These are phyloP conservation scores for Malurus elegans DNA, from an alignment of 2,113 vertebrate species.

Conservation along the genomic window DNA sequence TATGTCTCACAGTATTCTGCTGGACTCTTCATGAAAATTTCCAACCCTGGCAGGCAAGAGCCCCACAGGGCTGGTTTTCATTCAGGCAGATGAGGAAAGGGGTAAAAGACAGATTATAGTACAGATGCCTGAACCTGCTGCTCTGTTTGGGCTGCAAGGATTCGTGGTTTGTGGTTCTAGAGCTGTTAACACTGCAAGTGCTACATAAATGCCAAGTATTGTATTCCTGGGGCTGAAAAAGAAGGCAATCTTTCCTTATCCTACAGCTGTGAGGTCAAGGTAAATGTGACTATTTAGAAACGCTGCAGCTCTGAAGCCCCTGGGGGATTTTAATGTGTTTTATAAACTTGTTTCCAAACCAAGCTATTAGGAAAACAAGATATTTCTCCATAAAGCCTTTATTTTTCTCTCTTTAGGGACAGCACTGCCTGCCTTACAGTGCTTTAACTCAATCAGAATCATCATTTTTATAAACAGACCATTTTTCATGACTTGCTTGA, in stretches of 20 bases:
- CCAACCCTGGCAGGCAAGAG: not conserved
- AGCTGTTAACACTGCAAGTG: not conserved
- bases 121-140: not conserved
- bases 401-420: slow-evolving; percentile 49
- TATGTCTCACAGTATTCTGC: not conserved
- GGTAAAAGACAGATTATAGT: not conserved
- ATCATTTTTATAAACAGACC: slow-evolving; percentile 47
- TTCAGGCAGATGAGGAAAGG: not conserved
- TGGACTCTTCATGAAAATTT: not conserved
- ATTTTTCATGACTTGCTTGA: slow-evolving; percentile 42
- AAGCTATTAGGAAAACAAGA: slow-evolving; percentile 58
- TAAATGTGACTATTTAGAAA: slow-evolving; percentile 36
- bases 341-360: slow-evolving; percentile 55
- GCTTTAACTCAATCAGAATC: slow-evolving; percentile 42
- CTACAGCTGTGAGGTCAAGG: slow-evolving; percentile 19
- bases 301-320: not conserved
- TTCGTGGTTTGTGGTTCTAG: not conserved
- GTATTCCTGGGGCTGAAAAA: not conserved
- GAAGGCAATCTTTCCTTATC: slow-evolving; percentile 3
- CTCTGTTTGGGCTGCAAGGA: not conserved
- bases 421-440: slow-evolving; percentile 1
- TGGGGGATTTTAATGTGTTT: slow-evolving; percentile 37
- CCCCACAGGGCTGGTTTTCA: not conserved
- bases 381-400: slow-evolving; percentile 43
- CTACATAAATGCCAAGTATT: not conserved